Evolutionary conservation across 2,797 vertebrate genomes (phyloP).

Genomic region (Hoplostethus mediterraneus): DNA sequence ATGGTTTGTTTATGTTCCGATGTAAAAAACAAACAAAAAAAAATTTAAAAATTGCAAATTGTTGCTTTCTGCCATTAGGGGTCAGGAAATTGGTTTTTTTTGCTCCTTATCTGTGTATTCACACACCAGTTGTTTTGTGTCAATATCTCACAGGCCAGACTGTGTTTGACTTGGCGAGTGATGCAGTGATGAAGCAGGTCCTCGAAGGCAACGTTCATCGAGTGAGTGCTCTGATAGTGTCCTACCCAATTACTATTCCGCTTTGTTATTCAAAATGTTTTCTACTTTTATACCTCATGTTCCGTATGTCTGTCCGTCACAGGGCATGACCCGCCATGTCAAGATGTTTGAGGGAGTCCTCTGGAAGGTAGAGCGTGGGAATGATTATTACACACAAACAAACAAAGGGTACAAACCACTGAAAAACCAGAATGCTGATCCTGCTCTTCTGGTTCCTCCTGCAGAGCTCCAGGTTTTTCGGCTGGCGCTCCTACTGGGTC

Average conservation of each 20-base stretch:
- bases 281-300: background rate
- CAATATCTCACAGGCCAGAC: conserved; percentile 87
- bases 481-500: conserved; percentile 94
- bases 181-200: conserved; percentile 90
- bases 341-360: conserved; percentile 90
- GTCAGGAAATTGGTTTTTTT: background rate
- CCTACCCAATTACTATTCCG: background rate
- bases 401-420: background rate
- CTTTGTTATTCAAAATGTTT: conserved; percentile 13
- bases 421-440: conserved; percentile 4
- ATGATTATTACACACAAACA: background rate
- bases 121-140: conserved; percentile 7
- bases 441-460: conserved; percentile 28
- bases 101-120: background rate
- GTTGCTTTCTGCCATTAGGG: background rate
- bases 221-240: conserved; percentile 65
- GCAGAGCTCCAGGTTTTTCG: conserved; percentile 95
- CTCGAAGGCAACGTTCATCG: conserved; percentile 84
- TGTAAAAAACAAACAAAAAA: background rate
- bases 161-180: conserved; percentile 90
- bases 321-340: conserved; percentile 86
- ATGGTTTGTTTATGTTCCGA: background rate
- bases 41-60: too few relatives aligned
- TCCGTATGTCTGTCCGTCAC: conserved; percentile 25
- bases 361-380: conserved; percentile 88